phyloP scores from a whole-genome alignment of 2,113 vertebrate species.

The Plecturocebus donacophilus region DNA sequence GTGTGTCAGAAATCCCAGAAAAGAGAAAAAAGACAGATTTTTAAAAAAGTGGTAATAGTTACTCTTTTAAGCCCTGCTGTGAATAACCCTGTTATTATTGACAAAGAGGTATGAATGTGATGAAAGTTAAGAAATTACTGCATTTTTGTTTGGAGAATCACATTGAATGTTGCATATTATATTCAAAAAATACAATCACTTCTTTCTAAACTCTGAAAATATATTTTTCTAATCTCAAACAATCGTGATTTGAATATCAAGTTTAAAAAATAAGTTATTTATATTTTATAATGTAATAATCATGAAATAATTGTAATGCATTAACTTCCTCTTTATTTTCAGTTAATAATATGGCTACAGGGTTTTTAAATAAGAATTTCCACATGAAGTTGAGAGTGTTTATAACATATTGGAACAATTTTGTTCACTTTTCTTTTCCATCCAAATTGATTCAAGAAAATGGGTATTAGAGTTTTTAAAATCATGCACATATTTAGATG shows the following conservation, averaged over 20 bases:
- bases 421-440: constrained; percentile 57
- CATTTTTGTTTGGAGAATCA: constrained; percentile 25
- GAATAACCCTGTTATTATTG: not conserved
- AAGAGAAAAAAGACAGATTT: not conserved
- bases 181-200: not conserved
- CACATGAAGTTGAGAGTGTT: constrained; percentile 47
- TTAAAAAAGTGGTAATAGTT: not conserved
- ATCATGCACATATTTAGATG: not conserved
- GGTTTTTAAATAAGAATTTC: constrained; percentile 47
- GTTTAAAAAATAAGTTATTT: not conserved
- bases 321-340: not conserved
- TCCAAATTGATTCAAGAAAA: constrained; percentile 50
- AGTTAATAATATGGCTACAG: not conserved
- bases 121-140: constrained; percentile 12
- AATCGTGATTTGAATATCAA: not conserved
- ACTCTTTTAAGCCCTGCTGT: not conserved
- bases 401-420: constrained; percentile 65
- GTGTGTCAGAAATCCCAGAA: not conserved
- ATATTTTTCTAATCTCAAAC: not conserved
- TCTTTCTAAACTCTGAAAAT: not conserved
- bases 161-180: not conserved
- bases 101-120: not conserved
- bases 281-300: constrained; percentile 41
- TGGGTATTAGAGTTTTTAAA: constrained; percentile 5
- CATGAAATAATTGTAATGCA: not conserved